Conservation (phyloP, 2,888 invertebrate genomes). For the Lamellibrachia satsuma region DNA sequence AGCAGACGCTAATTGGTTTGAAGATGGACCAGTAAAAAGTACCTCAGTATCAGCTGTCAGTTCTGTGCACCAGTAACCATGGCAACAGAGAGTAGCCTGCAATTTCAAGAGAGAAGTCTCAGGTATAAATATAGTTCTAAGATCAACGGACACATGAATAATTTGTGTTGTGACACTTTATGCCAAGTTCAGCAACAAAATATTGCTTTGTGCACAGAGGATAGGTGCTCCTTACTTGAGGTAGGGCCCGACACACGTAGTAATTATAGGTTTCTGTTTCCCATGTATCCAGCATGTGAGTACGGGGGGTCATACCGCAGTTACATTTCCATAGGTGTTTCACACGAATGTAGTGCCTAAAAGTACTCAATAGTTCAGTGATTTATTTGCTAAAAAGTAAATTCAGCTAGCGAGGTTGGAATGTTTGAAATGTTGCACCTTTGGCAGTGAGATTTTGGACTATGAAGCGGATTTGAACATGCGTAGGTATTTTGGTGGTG, state of each 20-base stretch:
- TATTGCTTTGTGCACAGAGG: background rate
- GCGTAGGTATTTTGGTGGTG: too few species aligned
- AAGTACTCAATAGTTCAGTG: too few species aligned
- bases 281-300: background rate
- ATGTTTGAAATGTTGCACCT: too few species aligned
- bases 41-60: background rate
- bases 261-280: background rate
- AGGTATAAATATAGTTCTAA: background rate
- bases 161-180: background rate
- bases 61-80: background rate
- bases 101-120: background rate
- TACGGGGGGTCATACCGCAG: too few species aligned
- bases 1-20: background rate
- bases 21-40: background rate
- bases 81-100: background rate
- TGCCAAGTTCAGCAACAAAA: background rate
- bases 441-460: too few species aligned
- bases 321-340: too few species aligned
- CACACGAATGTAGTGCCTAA: too few species aligned
- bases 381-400: too few species aligned
- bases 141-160: background rate
- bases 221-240: background rate
- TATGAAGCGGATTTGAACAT: too few species aligned
- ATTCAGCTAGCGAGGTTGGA: too few species aligned
- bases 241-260: background rate